Base-by-base conservation (phyloP, 1,140 invertebrate species). In the Reticulitermes speratus region DNA sequence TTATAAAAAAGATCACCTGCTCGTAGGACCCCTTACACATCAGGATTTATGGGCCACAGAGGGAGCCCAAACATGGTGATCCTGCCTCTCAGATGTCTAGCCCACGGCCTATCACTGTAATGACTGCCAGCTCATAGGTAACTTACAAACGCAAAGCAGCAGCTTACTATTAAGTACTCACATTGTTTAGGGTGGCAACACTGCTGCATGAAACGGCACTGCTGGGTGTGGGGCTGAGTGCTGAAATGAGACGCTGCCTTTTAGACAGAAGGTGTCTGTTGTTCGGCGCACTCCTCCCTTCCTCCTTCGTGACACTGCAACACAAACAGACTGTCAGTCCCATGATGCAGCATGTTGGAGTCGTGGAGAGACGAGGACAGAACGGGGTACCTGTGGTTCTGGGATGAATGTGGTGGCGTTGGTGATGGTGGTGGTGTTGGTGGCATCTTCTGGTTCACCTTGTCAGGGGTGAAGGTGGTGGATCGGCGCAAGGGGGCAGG, bases 121-220 rank as follows among this genome's bases (percentile, higher is more conserved):
- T 38, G 38, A 38, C 38, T 38, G 38, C 38, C 38, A 38, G 38
- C 2, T 38, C 38, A 38, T 38, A 38, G 38, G 2, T 38, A 38
- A 38, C 5, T 38, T 38, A 2, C 5, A 5, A 38, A 38, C 5
- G 38, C 38, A 38, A 38, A 38, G 38, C 2, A 38, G 5, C 38
- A 38, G 38, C 38, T 38, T 38, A 38, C 38, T 38, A 38, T 2
- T 38, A 6, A 21, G 52, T 87, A 89, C 91, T 92, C 90, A 94
- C 93, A 90, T 94, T 93, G 87, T 92, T 93, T 44, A 94, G 89
- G 25, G 93, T 93, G 55, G 91, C 90, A 87, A 91, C 92, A 86
- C 90, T 91, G 86, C 89, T 89, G 86, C 89, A 88, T 84, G 90
- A 90, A 44, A 48, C 45, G 0, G 38, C 38, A 8, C 86, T 44